phyloP scores from a whole-genome alignment of 2,888 invertebrate species.

The Protophormia terraenovae region DNA sequence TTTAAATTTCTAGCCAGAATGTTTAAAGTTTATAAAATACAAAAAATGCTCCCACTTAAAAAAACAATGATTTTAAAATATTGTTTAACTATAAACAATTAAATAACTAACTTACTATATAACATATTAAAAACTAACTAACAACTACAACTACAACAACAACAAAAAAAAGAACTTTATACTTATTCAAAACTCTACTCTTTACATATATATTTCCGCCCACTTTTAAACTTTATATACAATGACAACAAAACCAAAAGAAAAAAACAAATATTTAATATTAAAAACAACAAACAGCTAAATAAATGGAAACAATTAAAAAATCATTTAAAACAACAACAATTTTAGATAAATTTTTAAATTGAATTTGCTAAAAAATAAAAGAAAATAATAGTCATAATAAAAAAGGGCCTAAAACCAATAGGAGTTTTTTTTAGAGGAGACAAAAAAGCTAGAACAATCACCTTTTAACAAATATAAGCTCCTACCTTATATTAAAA shows the following conservation, averaged over 20 bases:
- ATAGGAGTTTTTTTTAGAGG: slow-evolving; percentile 47
- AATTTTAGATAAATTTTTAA: slow-evolving; percentile 64
- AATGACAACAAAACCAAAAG: slow-evolving; percentile 23
- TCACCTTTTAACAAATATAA: slow-evolving; percentile 57
- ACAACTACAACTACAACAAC: slow-evolving; percentile 30
- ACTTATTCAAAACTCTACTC: slow-evolving; percentile 58
- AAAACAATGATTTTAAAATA: slow-evolving; percentile 11
- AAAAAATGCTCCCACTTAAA: slow-evolving; percentile 31
- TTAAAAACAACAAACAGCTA: slow-evolving; percentile 21
- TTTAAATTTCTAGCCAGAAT: not conserved
- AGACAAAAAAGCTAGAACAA: slow-evolving; percentile 67
- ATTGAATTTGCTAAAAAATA: slow-evolving; percentile 43
- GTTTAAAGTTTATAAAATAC: not conserved
- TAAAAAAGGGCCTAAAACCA: slow-evolving; percentile 36
- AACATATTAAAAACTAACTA: not conserved
- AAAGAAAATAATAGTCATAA: slow-evolving; percentile 33
- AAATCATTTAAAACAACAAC: slow-evolving; percentile 6
- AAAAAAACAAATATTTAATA: slow-evolving; percentile 3
- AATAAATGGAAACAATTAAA: slow-evolving; percentile 33
- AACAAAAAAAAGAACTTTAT: slow-evolving; percentile 32
- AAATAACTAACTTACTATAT: slow-evolving; percentile 15
- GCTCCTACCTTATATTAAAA: slow-evolving; percentile 45
- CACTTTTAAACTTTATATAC: slow-evolving; percentile 67
- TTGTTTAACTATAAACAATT: slow-evolving; percentile 40
- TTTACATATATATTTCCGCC: slow-evolving; percentile 60